Conservation (phyloP, 1,140 invertebrate species). For the Neomicropteryx cornuta region DNA sequence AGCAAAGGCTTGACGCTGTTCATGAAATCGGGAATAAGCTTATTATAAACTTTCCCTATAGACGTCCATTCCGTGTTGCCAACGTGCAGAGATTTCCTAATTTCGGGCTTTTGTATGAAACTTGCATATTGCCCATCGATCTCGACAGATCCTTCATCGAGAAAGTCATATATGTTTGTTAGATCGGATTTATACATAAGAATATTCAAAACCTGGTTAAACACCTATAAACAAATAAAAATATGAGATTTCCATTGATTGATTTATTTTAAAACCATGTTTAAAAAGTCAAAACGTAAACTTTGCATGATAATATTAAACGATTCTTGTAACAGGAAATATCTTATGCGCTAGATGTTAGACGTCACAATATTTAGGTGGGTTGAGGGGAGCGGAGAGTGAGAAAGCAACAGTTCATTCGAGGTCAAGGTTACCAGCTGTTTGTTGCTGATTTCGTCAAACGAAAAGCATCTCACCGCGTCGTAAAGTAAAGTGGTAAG, state of each 20-base stretch:
- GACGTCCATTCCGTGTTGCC: conserved; percentile 44
- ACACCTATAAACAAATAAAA: conserved; percentile 18
- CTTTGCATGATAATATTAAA: too few species aligned
- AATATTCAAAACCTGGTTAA: conserved; percentile 35
- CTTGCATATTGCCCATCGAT: conserved; percentile 34
- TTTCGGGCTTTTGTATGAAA: conserved; percentile 47
- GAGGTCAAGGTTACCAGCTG: too few species aligned
- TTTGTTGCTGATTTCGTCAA: too few species aligned
- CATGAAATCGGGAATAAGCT: conserved; percentile 66
- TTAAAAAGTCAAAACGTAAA: too few species aligned
- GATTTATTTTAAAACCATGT: too few species aligned
- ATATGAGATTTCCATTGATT: conserved; percentile 36
- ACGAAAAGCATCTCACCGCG: too few species aligned
- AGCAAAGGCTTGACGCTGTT: conserved; percentile 64
- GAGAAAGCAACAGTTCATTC: too few species aligned
- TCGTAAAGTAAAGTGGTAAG: too few species aligned
- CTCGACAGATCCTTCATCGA: conserved; percentile 38
- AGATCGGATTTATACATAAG: conserved; percentile 48
- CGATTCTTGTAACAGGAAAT: too few species aligned
- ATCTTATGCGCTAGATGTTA: too few species aligned
- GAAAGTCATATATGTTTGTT: conserved; percentile 53
- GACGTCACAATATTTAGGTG: too few species aligned
- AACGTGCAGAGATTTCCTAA: conserved; percentile 45
- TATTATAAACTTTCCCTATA: conserved; percentile 45
- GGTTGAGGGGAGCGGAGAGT: too few species aligned